Base-by-base conservation (phyloP, 2,797 vertebrate genomes). In the Lophius americanus region DNA sequence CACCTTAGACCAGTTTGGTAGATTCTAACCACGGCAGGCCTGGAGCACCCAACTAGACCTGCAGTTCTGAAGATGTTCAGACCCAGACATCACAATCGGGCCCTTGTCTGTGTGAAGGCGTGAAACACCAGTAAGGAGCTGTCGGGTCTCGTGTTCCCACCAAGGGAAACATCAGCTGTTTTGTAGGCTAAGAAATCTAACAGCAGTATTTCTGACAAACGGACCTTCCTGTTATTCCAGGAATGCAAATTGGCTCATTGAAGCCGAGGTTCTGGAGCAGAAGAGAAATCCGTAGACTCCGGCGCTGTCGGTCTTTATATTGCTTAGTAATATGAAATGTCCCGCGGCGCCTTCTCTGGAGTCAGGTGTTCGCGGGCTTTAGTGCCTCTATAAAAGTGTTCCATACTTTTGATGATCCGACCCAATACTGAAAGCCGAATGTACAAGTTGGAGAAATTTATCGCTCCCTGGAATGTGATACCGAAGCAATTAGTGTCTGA, bases 401-500 rank as follows among this genome's bases (percentile, higher is more conserved):
- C 81, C 69, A 68, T 87, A 86, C 83, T 79, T 86, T 65, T 76
- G 84, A 89, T 77, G 70, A 87, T 84, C 79, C 79, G 76, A 70
- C 73, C 67, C 60, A 78, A 78, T 58, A 70, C 77, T 82, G 80
- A 85, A 81, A 90, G 79, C 68, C 72, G 89, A 91, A 80, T 84
- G 90, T 89, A 92, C 81, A 90, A 86, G 88, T 89, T 82, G 58
- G 71, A 85, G 77, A 90, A 93, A 94, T 93, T 91, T 94, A 93
- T 80, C 70, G 82, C 85, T 89, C 92, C 91, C 90, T 47, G 67
- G 91, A 91, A 92, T 84, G 88, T 91, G 90, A 92, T 93, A 92
- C 90, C 86, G 85, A 93, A 88, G 92, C 92, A 93, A 92, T 93
- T 93, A 92, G 91, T 93, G 91, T 94, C 88, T 73, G 72, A 72